Evolutionary conservation across 2,797 vertebrate genomes (phyloP).

Genomic region (Octomys mimax): DNA sequence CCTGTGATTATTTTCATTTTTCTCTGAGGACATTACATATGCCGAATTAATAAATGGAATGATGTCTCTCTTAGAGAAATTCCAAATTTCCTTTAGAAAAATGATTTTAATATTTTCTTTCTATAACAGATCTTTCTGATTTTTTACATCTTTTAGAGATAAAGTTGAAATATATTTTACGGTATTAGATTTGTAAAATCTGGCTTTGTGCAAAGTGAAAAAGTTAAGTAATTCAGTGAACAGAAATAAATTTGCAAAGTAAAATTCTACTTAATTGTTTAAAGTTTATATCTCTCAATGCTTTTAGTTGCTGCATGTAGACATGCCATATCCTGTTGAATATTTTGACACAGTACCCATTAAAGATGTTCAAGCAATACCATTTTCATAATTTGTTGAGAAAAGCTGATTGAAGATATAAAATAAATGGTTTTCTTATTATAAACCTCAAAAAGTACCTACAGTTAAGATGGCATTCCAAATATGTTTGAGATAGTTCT

Average conservation of each 20-base stretch:
- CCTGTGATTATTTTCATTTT: slow-evolving; percentile 37
- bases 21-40: neutral
- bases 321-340: neutral
- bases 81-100: slow-evolving; percentile 62
- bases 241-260: neutral
- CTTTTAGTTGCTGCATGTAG: neutral
- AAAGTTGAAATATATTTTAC: slow-evolving; percentile 44
- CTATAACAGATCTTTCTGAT: neutral
- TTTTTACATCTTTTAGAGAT: neutral
- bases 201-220: slow-evolving; percentile 12
- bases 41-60: slow-evolving; percentile 47
- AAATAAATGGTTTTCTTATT: neutral
- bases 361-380: neutral
- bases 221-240: slow-evolving; percentile 29
- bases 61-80: neutral
- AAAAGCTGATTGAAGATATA: neutral
- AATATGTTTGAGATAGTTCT: neutral
- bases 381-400: neutral
- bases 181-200: neutral
- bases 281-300: neutral
- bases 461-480: neutral
- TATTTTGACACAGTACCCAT: neutral
- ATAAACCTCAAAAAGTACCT: neutral
- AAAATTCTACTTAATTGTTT: neutral
- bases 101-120: slow-evolving; percentile 37